Conservation (phyloP, 2,113 vertebrate genomes). For the Otus sunia region DNA sequence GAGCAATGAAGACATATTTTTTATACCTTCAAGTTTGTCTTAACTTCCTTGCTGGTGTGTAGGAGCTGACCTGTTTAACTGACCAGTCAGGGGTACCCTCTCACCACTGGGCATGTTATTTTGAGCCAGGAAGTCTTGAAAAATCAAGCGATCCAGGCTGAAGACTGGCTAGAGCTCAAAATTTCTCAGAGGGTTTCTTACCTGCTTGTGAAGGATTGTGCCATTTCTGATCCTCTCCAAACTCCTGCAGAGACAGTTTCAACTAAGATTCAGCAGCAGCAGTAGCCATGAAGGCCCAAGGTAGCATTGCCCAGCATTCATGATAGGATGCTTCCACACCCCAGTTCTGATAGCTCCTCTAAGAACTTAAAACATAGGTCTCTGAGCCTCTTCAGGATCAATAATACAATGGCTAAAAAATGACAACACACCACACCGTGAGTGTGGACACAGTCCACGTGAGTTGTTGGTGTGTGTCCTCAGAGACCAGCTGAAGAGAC, state of each 20-base stretch:
- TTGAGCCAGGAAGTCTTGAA: not conserved
- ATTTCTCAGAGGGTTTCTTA: not conserved
- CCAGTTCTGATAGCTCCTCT: not conserved
- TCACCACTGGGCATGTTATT: not conserved
- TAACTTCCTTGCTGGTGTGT: not conserved
- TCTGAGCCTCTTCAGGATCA: not conserved
- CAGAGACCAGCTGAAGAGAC: not conserved
- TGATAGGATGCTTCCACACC: not conserved
- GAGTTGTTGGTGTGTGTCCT: not conserved
- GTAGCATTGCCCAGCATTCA: not conserved
- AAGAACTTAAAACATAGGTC: not conserved
- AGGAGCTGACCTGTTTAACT: not conserved
- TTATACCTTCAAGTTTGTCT: not conserved
- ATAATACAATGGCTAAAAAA: not conserved
- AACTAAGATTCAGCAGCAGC: not conserved
- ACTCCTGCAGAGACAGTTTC: not conserved
- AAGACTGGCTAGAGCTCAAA: not conserved
- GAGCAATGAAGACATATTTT: not conserved
- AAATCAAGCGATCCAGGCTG: not conserved
- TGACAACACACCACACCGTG: rapidly evolving
- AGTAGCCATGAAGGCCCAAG: not conserved
- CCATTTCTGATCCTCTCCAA: not conserved
- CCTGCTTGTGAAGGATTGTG: not conserved
- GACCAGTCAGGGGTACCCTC: not conserved
- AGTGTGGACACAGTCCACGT: too few species aligned